Evolutionary conservation across 2,888 invertebrate species (phyloP).

Genomic region (Strigamia maritima): DNA sequence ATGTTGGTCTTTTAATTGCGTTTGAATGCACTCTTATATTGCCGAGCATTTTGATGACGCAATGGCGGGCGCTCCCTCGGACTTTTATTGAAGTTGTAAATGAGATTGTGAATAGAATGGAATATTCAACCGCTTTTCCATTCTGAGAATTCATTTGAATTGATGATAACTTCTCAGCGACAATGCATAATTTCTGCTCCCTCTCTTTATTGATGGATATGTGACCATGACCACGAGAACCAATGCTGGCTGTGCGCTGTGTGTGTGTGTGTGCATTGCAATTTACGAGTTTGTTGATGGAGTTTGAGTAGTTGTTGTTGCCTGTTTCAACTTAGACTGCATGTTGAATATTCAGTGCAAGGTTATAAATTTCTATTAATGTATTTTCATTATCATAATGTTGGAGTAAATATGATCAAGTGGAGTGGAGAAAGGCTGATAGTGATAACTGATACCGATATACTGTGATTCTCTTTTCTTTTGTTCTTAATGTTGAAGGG

Average conservation of each 20-base stretch:
- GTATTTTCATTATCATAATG: neutral
- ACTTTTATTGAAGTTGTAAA: conserved; percentile 13
- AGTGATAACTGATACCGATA: too few species aligned
- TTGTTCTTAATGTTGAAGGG: neutral
- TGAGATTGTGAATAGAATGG: conserved; percentile 27
- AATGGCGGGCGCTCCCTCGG: neutral
- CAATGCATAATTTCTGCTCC: neutral
- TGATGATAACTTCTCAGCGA: neutral
- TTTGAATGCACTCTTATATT: conserved; percentile 21
- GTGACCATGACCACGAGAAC: neutral
- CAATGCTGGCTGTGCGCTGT: too few species aligned
- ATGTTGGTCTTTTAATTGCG: conserved; percentile 19
- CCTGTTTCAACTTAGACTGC: neutral
- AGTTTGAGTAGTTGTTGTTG: neutral
- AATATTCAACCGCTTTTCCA: neutral
- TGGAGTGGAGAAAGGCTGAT: too few species aligned
- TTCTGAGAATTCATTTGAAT: neutral
- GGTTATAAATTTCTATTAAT: neutral
- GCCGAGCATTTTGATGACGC: neutral
- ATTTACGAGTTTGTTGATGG: neutral
- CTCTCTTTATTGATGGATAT: neutral
- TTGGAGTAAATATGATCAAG: neutral
- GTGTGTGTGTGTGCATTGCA: neutral
- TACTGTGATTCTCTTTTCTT: neutral
- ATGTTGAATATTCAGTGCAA: neutral